Percentiles rank a stretch among this genome's conserved stretches.
Evolutionary conservation across 2,888 invertebrate species (phyloP).

Genomic region (Zaprionus bogoriensis): DNA sequence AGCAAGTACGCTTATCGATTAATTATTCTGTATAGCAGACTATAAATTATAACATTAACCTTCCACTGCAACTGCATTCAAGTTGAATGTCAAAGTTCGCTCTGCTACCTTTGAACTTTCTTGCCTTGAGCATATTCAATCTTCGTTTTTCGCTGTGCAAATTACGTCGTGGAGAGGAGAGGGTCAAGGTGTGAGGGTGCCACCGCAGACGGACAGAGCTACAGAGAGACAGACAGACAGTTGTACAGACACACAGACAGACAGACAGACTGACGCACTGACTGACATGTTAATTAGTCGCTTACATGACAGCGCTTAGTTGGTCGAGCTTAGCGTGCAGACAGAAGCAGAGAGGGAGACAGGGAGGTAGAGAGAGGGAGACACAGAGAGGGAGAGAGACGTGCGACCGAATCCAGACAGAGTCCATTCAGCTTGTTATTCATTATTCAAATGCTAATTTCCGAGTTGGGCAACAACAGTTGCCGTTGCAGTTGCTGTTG

Average conservation of each 20-base stretch:
- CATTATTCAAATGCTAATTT: constrained; percentile 75
- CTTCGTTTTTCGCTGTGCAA: constrained; percentile 12
- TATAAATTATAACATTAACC: no score
- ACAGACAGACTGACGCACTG: constrained; percentile 35
- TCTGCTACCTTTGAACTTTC: background rate
- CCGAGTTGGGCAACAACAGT: constrained; percentile 52
- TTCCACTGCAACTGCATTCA: no score
- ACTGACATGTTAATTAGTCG: constrained; percentile 80
- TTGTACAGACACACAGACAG: background rate
- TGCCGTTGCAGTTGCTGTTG: constrained; percentile 3
- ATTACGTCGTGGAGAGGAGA: background rate
- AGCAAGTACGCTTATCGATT: no score
- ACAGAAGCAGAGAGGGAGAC: background rate
- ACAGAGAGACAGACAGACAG: background rate
- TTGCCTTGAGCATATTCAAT: constrained; percentile 1
- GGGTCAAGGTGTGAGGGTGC: constrained; percentile 10
- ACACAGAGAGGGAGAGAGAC: background rate
- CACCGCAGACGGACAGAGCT: background rate
- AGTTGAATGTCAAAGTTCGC: background rate
- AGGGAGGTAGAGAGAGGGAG: background rate
- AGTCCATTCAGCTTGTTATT: constrained; percentile 51
- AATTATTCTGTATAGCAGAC: no score
- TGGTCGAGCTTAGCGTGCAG: constrained; percentile 51
- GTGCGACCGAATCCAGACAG: constrained; percentile 18
- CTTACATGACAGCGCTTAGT: constrained; percentile 79